Evolutionary conservation across 2,888 invertebrate species (phyloP), one percentile per base, ranked within the genome.

Genomic region (Spilosoma lubricipeda): DNA sequence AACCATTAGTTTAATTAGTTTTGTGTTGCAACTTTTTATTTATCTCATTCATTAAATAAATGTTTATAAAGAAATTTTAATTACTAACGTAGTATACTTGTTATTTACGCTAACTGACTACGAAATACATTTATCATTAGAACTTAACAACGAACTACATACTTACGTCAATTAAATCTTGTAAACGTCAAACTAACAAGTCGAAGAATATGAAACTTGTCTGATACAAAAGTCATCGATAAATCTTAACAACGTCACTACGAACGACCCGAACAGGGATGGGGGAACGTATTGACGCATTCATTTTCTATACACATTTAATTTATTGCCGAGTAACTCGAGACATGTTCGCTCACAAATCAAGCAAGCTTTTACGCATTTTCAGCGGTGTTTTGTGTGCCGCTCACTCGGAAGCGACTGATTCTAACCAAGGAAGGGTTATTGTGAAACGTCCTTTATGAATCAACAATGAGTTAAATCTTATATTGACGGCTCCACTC

Each of bases 311-410:
- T 91, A 90, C 89, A 87, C 87, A 89, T 90, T 92, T 92, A 93
- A 94, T 93, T 93, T 93, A 94, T 93, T 90, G 88, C 88, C 85
- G 83, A 88, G 93, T 91, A 92, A 92, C 91, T 89, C 88, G 92
- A 92, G 91, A 91, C 90, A 90, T 90, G 88, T 88, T 84, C 88
- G 88, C 86, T 91, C 90, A 91, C 92, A 93, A 93, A 92, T 93
- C 92, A 92, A 90, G 82, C 82, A 79, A 85, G 87, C 88, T 86
- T 89, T 90, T 88, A 88, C 88, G 85, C 85, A 82, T 89, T 93
- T 92, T 93, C 90, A 89, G 87, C 89, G 87, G 84, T 85, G 88
- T 90, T 89, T 90, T 91, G 88, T 90, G 84, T 85, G 85, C 82
- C 80, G 83, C 86, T 90, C 87, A 82, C 79, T 89, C 81, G 86